These are phyloP conservation scores for Esperia sulphurella DNA, from an alignment of 2,888 invertebrate species.

Conservation along the genomic window DNA sequence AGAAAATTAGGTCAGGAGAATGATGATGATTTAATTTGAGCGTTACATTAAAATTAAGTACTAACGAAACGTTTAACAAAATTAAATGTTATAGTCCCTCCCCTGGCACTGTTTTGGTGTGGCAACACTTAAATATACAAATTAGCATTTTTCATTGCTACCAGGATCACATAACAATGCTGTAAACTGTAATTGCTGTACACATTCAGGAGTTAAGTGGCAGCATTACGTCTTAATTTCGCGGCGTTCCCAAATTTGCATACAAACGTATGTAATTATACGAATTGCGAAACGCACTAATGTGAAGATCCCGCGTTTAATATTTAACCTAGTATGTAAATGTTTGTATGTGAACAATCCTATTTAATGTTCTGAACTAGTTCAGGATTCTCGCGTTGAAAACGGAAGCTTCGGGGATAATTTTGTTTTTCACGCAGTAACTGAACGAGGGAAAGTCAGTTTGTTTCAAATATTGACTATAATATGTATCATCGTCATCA, in stretches of 20 bases:
- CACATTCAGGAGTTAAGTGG: conserved; percentile 10
- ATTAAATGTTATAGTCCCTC: too few species aligned
- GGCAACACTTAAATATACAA: not conserved
- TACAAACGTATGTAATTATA: conserved; percentile 18
- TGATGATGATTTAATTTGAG: too few species aligned
- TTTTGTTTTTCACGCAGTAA: too few species aligned
- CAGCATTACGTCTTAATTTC: conserved; percentile 17
- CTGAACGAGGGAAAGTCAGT: too few species aligned
- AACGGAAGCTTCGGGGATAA: too few species aligned
- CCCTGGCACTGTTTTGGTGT: too few species aligned
- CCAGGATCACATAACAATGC: not conserved
- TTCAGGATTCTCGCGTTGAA: too few species aligned
- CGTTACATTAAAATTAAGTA: too few species aligned
- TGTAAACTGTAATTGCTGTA: conserved; percentile 14
- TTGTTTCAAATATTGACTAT: too few species aligned
- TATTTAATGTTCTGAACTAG: not conserved
- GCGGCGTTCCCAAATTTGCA: conserved; percentile 18
- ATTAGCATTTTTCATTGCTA: not conserved
- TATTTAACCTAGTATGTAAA: not conserved
- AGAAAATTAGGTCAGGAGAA: too few species aligned
- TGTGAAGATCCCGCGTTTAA: conserved; percentile 4
- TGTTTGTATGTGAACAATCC: not conserved
- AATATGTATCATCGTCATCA: too few species aligned
- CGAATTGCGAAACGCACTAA: conserved; percentile 15
- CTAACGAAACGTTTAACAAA: too few species aligned